These are phyloP conservation scores for Aselliscus stoliczkanus DNA, from an alignment of 2,797 vertebrate genomes.

Conservation along the genomic window DNA sequence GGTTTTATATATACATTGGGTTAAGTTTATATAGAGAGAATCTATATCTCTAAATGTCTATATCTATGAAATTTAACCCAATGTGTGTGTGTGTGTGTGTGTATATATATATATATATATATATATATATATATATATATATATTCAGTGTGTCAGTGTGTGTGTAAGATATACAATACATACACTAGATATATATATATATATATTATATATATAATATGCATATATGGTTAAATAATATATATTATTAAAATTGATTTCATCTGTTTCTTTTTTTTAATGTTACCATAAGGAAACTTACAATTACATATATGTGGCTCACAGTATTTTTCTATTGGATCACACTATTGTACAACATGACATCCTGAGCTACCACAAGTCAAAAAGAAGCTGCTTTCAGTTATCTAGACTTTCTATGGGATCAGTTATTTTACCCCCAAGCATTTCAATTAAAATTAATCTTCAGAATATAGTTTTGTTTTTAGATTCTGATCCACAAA, in stretches of 20 bases:
- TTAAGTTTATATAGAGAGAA: background rate
- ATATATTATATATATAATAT: too few species aligned
- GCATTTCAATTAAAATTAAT: conserved; percentile 68
- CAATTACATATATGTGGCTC: background rate
- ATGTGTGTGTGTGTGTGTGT: too few species aligned
- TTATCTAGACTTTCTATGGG: background rate
- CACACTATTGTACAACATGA: background rate
- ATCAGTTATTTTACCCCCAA: conserved; percentile 31
- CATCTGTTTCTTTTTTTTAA: background rate
- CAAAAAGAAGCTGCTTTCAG: background rate
- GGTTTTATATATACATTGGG: background rate
- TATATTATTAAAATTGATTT: background rate
- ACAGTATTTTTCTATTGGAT: background rate
- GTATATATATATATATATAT: too few species aligned
- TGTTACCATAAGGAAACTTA: background rate
- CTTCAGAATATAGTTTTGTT: conserved; percentile 61
- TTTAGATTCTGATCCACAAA: conserved; percentile 64
- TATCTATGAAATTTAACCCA: background rate
- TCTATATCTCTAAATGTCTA: too few species aligned
- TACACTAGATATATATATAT: background rate
- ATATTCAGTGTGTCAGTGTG: too few species aligned
- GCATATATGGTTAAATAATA: background rate
- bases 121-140: too few species aligned
- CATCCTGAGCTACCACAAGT: background rate
- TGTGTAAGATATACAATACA: background rate